A percentile compares a stretch with the other conserved stretches of the same genome.
phyloP scores from a whole-genome alignment of 1,140 invertebrate genomes.

The Nylanderia fulva region DNA sequence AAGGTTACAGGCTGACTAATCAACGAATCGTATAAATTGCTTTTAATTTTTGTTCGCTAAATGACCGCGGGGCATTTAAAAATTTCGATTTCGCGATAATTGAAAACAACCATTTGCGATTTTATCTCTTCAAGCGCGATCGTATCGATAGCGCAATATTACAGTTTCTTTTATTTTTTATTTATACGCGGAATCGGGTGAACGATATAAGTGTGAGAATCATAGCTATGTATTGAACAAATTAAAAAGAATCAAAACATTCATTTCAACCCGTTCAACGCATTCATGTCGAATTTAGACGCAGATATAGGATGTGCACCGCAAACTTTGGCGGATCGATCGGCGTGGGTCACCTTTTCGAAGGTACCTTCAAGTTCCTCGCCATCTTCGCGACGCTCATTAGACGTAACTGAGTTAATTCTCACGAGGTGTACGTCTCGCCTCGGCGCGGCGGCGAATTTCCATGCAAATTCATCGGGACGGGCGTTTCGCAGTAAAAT shows the following conservation, averaged over 20 bases:
- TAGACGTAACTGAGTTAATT: slow-evolving; percentile 77
- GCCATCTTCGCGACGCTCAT: slow-evolving; percentile 63
- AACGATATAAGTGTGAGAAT: neutral
- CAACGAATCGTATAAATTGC: slow-evolving; percentile 3
- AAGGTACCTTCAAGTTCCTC: slow-evolving; percentile 36
- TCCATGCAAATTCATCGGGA: slow-evolving; percentile 79
- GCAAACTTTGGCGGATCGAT: slow-evolving; percentile 44
- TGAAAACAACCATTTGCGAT: neutral
- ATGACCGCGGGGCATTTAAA: neutral
- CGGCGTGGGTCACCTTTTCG: slow-evolving; percentile 43
- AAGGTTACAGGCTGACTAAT: neutral
- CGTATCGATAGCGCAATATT: slow-evolving; percentile 3
- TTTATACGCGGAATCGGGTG: neutral
- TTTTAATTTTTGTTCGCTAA: neutral
- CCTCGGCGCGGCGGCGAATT: slow-evolving; percentile 67
- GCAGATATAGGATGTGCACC: neutral
- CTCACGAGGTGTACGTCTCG: slow-evolving; percentile 66
- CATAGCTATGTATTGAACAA: neutral
- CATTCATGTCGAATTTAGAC: slow-evolving; percentile 4
- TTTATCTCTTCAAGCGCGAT: neutral
- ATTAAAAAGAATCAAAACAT: neutral
- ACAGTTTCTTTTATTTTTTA: neutral
- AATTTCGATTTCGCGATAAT: slow-evolving; percentile 3
- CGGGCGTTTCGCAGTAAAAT: slow-evolving; percentile 78
- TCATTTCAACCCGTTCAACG: neutral